phyloP scores from a whole-genome alignment of 2,113 vertebrate species.

The Chionis minor region DNA sequence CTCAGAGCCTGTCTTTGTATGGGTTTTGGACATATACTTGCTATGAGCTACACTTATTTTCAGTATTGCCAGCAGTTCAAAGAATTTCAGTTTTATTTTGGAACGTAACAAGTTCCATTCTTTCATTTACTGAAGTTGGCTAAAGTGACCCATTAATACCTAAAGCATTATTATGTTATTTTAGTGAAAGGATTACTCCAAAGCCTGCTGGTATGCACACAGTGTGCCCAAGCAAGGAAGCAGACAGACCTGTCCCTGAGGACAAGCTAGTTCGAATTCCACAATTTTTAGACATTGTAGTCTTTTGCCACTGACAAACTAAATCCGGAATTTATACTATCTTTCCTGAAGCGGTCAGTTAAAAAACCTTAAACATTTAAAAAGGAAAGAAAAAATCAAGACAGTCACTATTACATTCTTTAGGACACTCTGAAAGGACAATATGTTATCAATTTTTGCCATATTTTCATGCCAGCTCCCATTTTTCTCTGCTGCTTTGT shows the following conservation, averaged over 20 bases:
- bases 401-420: neutral
- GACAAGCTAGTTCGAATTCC: neutral
- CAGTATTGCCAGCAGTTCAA: neutral
- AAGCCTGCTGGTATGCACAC: neutral
- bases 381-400: neutral
- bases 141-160: neutral
- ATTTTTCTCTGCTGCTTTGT: neutral
- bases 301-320: neutral
- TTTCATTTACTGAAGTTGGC: conserved; percentile 20
- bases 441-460: neutral
- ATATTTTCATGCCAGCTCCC: neutral
- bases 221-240: neutral
- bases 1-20: neutral
- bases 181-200: neutral
- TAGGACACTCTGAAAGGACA: neutral
- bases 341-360: neutral
- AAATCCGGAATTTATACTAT: neutral
- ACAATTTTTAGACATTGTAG: neutral
- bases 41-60: neutral
- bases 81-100: conserved; percentile 14
- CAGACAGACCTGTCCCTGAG: neutral
- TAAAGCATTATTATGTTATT: neutral
- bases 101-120: neutral
- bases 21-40: neutral
- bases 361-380: neutral